These are phyloP conservation scores for Megaustenia siamemsis DNA, from an alignment of 2,888 invertebrate species.

Conservation along the genomic window DNA sequence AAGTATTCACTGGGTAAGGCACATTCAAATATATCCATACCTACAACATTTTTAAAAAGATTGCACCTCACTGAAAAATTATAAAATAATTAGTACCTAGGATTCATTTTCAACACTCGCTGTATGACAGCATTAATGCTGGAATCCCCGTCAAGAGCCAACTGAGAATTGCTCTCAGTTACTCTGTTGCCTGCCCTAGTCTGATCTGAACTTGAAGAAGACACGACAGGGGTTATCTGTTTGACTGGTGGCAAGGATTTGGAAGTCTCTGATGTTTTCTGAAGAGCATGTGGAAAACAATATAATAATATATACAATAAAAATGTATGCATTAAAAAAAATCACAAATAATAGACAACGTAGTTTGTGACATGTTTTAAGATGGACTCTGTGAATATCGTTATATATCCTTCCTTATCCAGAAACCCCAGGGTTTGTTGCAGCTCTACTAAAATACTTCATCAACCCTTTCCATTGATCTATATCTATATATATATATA, in stretches of 20 bases:
- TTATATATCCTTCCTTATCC: too few species aligned
- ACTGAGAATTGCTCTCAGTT: not conserved
- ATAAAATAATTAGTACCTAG: conserved; percentile 74
- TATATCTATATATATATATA: too few species aligned
- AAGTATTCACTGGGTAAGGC: too few species aligned
- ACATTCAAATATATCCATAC: too few species aligned
- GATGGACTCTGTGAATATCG: too few species aligned
- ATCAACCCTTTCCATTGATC: too few species aligned
- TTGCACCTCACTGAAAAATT: too few species aligned
- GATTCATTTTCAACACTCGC: conserved; percentile 74
- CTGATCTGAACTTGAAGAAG: conserved; percentile 19
- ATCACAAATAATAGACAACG: not conserved
- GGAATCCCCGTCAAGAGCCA: not conserved
- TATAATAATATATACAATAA: not conserved
- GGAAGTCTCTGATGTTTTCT: not conserved
- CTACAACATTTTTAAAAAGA: too few species aligned
- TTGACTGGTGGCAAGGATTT: not conserved
- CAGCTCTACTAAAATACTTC: too few species aligned
- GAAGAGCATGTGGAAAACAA: not conserved
- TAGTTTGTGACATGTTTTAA: not conserved
- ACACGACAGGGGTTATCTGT: conserved; percentile 27
- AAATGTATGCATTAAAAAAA: not conserved
- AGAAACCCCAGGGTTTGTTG: too few species aligned
- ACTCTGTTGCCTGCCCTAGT: not conserved
- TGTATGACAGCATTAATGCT: conserved; percentile 40